These are phyloP conservation scores for Enteromius viviparus DNA, from an alignment of 2,797 vertebrate species.

Conservation along the genomic window DNA sequence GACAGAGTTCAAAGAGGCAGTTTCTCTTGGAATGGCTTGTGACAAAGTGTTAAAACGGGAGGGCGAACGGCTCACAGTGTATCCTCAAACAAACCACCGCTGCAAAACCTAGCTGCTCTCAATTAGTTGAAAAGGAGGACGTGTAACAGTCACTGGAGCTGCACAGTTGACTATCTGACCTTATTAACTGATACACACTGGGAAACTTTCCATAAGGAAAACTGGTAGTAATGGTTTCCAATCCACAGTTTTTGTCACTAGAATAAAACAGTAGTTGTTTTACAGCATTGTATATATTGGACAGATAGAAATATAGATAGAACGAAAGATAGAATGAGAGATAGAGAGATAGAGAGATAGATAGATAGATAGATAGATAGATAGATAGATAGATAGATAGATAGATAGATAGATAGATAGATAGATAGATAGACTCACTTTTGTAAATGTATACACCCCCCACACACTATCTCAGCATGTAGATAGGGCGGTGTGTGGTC, in stretches of 20 bases:
- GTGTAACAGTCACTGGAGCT: not conserved
- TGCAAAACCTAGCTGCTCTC: not conserved
- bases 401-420: not conserved
- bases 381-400: too few species aligned
- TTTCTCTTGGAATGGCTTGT: slow-evolving; percentile 65
- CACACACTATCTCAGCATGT: not conserved
- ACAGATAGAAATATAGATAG: not conserved
- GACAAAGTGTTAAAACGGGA: slow-evolving; percentile 57
- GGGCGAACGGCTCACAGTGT: slow-evolving; percentile 5
- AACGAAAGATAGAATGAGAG: not conserved
- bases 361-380: too few species aligned
- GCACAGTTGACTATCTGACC: not conserved
- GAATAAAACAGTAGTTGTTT: not conserved
- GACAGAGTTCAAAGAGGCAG: slow-evolving; percentile 63
- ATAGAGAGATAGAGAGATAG: too few species aligned
- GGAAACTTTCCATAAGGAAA: not conserved
- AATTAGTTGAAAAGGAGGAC: not conserved
- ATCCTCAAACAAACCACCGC: slow-evolving; percentile 13
- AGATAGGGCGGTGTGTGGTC: slow-evolving; percentile 14
- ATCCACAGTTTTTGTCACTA: not conserved
- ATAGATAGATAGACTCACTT: too few species aligned
- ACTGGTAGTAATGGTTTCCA: not conserved
- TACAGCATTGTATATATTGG: not conserved
- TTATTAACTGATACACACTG: not conserved
- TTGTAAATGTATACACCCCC: not conserved